Evolutionary conservation across 2,113 vertebrate species (phyloP), one percentile per base, ranked within the genome.

Genomic region (Petaurus breviceps): DNA sequence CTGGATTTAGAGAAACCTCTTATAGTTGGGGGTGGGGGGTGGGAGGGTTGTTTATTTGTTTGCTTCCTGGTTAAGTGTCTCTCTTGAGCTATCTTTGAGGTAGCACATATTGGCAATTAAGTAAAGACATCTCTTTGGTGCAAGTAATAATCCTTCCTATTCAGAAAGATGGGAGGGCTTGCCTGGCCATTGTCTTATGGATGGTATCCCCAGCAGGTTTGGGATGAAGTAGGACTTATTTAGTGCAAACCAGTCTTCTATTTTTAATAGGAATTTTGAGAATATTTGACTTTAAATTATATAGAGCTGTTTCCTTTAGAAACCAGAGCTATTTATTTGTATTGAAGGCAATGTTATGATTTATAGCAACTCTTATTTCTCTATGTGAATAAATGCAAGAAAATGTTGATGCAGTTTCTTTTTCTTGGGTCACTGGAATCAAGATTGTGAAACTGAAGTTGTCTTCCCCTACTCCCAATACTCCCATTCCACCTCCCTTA

Each of bases 341-440:
- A 98, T 98, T 98, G 97, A 93, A 98, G 97, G 95, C 95, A 96
- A 26, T 97, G 96, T 95, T 96, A 95, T 98, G 96, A 97, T 98
- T 98, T 98, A 98, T 98, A 98, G 94, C 55, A 8, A 93, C 97
- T 97, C 98, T 96, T 97, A 95, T 0, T 0, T 93, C 92, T 98
- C 92, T 46, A 26, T 96, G 96, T 98, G 96, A 99, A 98, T 99
- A 98, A 99, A 98, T 95, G n/a, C 92, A 95, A 96, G 95, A 97
- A 50, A 2, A 89, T 91, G 31, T 97, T 97, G 93, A 8, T 97
- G 97, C 97, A 95, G 95, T 97, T 94, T 96, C 98, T 96, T 97
- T 90, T 91, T 97, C 91, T 94, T 31, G 0, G 16, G 90, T 95
- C 92, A 46, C 51, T 94, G 89, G 77, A 68, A 46, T 53, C 47